Evolutionary conservation across 2,797 vertebrate species (phyloP), one percentile per base, ranked within the genome.

Genomic region (Halcyon badia): DNA sequence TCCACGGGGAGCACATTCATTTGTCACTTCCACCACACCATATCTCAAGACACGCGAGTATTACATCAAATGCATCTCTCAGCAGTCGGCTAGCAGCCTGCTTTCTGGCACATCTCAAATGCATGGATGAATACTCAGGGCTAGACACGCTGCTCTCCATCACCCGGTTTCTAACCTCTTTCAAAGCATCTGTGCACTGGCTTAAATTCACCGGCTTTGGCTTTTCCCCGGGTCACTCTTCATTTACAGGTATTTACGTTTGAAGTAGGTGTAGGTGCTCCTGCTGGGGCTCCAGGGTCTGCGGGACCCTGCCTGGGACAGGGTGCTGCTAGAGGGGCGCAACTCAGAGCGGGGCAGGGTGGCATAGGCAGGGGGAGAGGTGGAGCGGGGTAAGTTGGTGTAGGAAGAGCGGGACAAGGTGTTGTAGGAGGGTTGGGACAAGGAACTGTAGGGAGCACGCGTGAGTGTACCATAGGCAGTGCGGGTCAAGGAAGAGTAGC

Each of bases 301-400:
- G 30, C 87, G 94, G 78, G 97, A 91, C 10, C 77, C 92, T 0
- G 78, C 18, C 3, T 70, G 68, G 9, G 91, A 2, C 71, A 94
- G 68, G 21, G 49, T 44, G 21, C 88, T 96, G 65, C 89, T 37
- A 2, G 91, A 46, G 20, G 92, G 68, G 25, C 44, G 86, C 0
- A 61, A 89, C 5, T 44, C 46, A 0, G 93, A 92, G 57, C 90
- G 96, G 7, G 91, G 64, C 33, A 97, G 65, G 25, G 80, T 76
- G 51, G 90, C 86, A 3, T 96, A 97, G 16, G 85, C 54, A 7
- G 95, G 72, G 33, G 86, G 94, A 62, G 97, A 96, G 31, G 39
- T 57, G 51, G 94, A 97, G 46, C 83, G 88, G 48, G 96, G 68
- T 0, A 95, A 49, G 18, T 91, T 49, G 5, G 3, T 11, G 24